phyloP scores from a whole-genome alignment of 37 sponge, comb jelly and placozoan species.

The Aphrocallistes beatrix region DNA sequence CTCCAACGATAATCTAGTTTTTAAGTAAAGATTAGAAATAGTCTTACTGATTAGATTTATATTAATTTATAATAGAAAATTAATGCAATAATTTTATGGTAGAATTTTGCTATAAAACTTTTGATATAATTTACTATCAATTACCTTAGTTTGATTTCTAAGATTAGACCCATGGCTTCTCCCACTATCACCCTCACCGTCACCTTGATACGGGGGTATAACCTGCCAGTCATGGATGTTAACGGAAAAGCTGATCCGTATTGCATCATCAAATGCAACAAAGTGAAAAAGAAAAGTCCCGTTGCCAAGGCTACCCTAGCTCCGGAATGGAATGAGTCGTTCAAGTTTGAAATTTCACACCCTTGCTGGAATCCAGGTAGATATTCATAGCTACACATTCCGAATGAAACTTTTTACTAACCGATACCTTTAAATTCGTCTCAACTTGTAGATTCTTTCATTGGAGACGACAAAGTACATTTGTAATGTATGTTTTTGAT shows the following conservation, averaged over 20 bases:
- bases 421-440: neutral
- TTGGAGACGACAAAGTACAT: too few relatives aligned
- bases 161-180: too few relatives aligned
- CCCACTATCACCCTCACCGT: neutral
- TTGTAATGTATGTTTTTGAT: neutral
- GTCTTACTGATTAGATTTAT: too few relatives aligned
- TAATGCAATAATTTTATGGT: too few relatives aligned
- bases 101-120: too few relatives aligned
- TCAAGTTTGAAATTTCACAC: slow-evolving; percentile 9
- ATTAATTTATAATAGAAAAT: too few relatives aligned
- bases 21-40: too few relatives aligned
- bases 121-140: too few relatives aligned
- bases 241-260: slow-evolving; percentile 1
- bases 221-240: neutral
- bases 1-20: too few relatives aligned
- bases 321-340: neutral
- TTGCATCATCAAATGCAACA: neutral
- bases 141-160: too few relatives aligned
- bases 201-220: neutral
- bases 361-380: slow-evolving; percentile 9
- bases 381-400: neutral
- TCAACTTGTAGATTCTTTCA: too few relatives aligned
- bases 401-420: neutral
- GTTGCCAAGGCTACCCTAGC: neutral
- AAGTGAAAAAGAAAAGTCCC: neutral